A percentile compares a stretch with the other conserved stretches of the same genome.
Evolutionary conservation across 2,113 vertebrate genomes (phyloP).

Genomic region (Equus przewalskii): DNA sequence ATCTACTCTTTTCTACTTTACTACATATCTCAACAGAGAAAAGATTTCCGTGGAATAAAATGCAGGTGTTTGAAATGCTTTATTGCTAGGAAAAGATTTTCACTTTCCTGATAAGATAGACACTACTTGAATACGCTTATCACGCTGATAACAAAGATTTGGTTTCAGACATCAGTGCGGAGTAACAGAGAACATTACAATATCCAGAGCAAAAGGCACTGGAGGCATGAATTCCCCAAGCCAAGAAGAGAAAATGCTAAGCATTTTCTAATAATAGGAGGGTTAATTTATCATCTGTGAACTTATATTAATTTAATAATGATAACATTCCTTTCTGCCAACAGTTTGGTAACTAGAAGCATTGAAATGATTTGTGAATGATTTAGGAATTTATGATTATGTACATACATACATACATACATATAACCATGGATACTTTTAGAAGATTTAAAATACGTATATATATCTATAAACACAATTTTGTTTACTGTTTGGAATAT

Average conservation of each 20-base stretch:
- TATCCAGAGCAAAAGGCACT: neutral
- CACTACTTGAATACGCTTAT: neutral
- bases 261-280: constrained; percentile 16
- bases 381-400: too few species aligned
- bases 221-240: neutral
- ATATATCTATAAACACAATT: neutral
- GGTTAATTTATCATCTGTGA: neutral
- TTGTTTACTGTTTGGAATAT: neutral
- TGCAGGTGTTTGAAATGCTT: constrained; percentile 27
- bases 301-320: constrained; percentile 42
- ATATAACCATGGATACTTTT: neutral
- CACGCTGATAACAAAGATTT: constrained; percentile 26
- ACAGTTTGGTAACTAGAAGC: neutral
- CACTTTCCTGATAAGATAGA: constrained; percentile 47
- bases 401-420: neutral
- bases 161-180: neutral
- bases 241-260: neutral
- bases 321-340: neutral
- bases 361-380: neutral
- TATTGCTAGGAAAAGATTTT: constrained; percentile 32
- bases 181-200: neutral
- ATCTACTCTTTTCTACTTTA: constrained; percentile 29
- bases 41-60: constrained; percentile 49
- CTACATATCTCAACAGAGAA: constrained; percentile 34
- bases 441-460: neutral